Conservation (phyloP, 2,888 invertebrate genomes). For the Tachina fera region DNA sequence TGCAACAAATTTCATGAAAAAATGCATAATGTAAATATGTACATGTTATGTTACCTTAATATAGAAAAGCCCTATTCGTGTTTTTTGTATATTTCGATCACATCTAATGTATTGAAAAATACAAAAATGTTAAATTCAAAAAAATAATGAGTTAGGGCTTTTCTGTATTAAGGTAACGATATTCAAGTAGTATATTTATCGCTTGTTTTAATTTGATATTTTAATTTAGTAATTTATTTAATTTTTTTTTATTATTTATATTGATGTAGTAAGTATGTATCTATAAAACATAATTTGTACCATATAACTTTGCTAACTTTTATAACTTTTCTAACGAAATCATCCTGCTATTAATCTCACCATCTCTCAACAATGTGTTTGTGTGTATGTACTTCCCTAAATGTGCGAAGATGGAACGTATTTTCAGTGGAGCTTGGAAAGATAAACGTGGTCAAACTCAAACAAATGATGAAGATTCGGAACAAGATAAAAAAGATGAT, state of each 20-base stretch:
- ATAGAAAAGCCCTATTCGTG: too few relatives aligned
- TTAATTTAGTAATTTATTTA: background rate
- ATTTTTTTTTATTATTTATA: background rate
- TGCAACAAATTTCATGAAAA: too few relatives aligned
- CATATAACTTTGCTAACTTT: conserved; percentile 49
- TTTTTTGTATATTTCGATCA: too few relatives aligned
- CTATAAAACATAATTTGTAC: background rate
- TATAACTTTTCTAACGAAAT: conserved; percentile 40
- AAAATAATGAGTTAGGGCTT: too few relatives aligned
- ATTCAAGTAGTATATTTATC: too few relatives aligned
- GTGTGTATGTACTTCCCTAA: conserved; percentile 16
- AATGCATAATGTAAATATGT: too few relatives aligned
- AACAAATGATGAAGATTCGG: conserved; percentile 77
- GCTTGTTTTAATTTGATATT: too few relatives aligned
- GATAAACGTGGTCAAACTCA: conserved; percentile 87
- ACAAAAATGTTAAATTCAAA: too few relatives aligned
- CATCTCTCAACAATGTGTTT: conserved; percentile 19
- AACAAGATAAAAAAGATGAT: conserved; percentile 57
- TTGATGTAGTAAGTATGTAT: background rate
- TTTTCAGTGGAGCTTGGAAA: conserved; percentile 95
- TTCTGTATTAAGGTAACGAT: too few relatives aligned
- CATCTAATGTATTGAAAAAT: too few relatives aligned
- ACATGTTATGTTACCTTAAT: too few relatives aligned
- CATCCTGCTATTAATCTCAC: background rate
- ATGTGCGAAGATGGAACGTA: conserved; percentile 92